Percentiles rank a stretch among this genome's conserved stretches.
phyloP scores from a whole-genome alignment of 1,140 invertebrate species.

The Tribolium castaneum region DNA sequence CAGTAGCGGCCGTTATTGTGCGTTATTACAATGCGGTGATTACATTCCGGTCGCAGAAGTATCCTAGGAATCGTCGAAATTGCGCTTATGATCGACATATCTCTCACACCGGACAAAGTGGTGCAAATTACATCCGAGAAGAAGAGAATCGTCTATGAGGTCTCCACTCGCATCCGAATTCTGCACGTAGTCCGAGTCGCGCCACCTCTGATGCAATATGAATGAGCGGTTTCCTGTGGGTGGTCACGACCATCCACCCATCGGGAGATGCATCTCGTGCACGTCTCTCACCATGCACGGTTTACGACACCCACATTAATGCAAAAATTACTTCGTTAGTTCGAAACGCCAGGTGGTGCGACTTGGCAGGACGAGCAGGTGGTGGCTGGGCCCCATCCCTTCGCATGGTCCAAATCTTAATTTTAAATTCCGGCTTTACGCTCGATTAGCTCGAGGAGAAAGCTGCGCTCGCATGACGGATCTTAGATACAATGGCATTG shows the following conservation, averaged over 20 bases:
- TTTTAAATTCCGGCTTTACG: slow-evolving; percentile 1
- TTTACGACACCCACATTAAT: background rate
- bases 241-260: slow-evolving; percentile 38
- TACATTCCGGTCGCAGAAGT: background rate
- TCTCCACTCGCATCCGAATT: slow-evolving; percentile 6
- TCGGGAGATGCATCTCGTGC: slow-evolving; percentile 35
- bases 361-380: slow-evolving; percentile 36
- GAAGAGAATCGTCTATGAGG: background rate
- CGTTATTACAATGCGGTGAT: background rate
- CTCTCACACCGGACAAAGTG: background rate
- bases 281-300: slow-evolving; percentile 10
- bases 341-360: slow-evolving; percentile 39
- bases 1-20: background rate
- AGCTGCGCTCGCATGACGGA: background rate
- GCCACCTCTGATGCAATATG: slow-evolving; percentile 30
- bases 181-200: slow-evolving; percentile 1
- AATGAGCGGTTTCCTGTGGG: slow-evolving; percentile 34
- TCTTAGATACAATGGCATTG: background rate
- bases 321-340: too few relatives aligned
- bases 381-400: slow-evolving; percentile 6
- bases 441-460: background rate
- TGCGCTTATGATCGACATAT: background rate
- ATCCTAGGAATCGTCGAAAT: background rate
- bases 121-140: background rate
- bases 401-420: slow-evolving; percentile 35